A percentile compares a stretch with the other conserved stretches of the same genome.
phyloP scores from a whole-genome alignment of 2,113 vertebrate species.

The Nipponia nippon region DNA sequence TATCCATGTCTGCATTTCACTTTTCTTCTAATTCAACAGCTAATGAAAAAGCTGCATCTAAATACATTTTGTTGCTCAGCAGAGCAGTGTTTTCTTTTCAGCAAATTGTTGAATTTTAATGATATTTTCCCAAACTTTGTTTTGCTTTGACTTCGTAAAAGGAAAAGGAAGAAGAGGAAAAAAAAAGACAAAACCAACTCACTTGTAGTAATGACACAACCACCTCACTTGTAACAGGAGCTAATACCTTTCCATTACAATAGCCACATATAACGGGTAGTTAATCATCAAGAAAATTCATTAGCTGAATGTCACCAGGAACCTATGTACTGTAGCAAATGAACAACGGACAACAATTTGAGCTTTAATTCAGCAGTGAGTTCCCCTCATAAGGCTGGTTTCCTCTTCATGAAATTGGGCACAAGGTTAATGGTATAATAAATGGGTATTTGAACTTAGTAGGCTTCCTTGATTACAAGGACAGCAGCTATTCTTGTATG shows the following conservation, averaged over 20 bases:
- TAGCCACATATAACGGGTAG: conserved; percentile 41
- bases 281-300: conserved; percentile 78
- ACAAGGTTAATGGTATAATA: conserved; percentile 47
- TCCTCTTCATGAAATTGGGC: background rate
- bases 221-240: conserved; percentile 33
- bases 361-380: conserved; percentile 55
- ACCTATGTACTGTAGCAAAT: conserved; percentile 57
- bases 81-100: conserved; percentile 47
- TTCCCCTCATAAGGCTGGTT: conserved; percentile 25
- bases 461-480: conserved; percentile 12
- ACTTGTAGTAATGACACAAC: conserved; percentile 43
- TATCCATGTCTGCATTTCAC: background rate
- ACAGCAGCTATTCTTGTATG: background rate
- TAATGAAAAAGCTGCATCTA: conserved; percentile 11
- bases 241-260: conserved; percentile 54
- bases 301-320: conserved; percentile 72
- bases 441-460: conserved; percentile 31
- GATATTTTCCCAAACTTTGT: conserved; percentile 41
- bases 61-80: conserved; percentile 23
- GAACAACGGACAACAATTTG: conserved; percentile 53
- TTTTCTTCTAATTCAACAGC: background rate
- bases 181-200: background rate
- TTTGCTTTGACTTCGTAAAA: conserved; percentile 54
- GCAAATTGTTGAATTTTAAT: conserved; percentile 47
- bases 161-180: background rate